phyloP scores from a whole-genome alignment of 2,888 invertebrate species.

The Rhodophaea formosa region DNA sequence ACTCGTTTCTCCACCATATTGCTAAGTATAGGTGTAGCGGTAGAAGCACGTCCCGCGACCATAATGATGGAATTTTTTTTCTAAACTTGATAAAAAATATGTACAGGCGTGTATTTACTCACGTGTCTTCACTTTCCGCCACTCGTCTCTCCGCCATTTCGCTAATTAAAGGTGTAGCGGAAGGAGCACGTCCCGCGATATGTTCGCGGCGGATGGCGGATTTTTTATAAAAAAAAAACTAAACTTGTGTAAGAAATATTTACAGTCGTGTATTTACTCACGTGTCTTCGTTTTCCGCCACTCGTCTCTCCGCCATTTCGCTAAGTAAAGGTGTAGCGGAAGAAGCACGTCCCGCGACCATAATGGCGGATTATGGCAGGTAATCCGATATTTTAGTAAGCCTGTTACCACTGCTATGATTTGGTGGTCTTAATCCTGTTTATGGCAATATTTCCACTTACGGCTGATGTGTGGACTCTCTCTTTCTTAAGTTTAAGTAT shows the following conservation, averaged over 20 bases:
- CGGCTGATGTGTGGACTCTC: no score
- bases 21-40: slow-evolving; percentile 38
- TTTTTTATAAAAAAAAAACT: no score
- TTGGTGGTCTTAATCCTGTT: neutral
- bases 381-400: slow-evolving; percentile 25
- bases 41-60: slow-evolving; percentile 31
- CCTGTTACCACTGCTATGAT: slow-evolving; percentile 4
- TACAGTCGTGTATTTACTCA: neutral
- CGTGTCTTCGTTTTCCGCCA: slow-evolving; percentile 17
- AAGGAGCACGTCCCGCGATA: slow-evolving; percentile 32
- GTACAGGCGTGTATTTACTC: no score
- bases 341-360: slow-evolving; percentile 31
- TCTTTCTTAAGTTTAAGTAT: no score
- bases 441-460: no score
- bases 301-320: slow-evolving; percentile 14
- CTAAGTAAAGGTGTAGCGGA: slow-evolving; percentile 37
- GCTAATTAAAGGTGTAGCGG: slow-evolving; percentile 38
- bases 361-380: slow-evolving; percentile 36
- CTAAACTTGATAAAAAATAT: no score
- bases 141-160: slow-evolving; percentile 14
- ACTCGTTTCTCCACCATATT: slow-evolving; percentile 11
- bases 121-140: slow-evolving; percentile 16
- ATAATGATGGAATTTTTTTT: slow-evolving; percentile 32
- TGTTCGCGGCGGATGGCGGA: no score
- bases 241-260: no score